phyloP scores from a whole-genome alignment of 2,113 vertebrate species.

The Garra rufa region DNA sequence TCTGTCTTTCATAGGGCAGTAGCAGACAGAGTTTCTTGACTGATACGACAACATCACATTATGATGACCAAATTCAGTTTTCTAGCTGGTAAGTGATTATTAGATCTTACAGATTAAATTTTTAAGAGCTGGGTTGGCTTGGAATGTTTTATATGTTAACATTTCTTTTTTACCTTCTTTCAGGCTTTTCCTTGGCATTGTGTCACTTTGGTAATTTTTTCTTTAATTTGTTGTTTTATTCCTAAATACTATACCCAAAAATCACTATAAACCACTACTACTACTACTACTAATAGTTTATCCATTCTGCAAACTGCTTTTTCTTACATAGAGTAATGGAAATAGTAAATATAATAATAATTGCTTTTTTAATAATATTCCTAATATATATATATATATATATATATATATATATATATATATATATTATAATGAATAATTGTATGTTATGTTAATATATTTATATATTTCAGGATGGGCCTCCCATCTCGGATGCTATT shows the following conservation, averaged over 20 bases:
- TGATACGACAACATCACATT: neutral
- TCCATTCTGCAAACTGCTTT: neutral
- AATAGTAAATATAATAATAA: neutral
- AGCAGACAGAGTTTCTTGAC: neutral
- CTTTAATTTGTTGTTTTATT: neutral
- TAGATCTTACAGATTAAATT: neutral
- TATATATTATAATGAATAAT: neutral
- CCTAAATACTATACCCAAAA: neutral
- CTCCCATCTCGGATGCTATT: slow-evolving; percentile 83
- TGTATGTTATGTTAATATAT: neutral
- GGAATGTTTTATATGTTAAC: neutral
- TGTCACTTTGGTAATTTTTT: slow-evolving; percentile 67
- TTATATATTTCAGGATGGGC: slow-evolving; percentile 69
- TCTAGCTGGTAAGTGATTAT: slow-evolving; percentile 3
- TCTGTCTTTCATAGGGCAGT: neutral
- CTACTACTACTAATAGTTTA: too few relatives aligned
- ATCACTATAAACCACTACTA: neutral
- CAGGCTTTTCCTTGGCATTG: slow-evolving; percentile 65
- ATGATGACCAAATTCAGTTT: neutral
- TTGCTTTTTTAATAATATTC: neutral
- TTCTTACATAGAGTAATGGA: neutral
- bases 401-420: too few relatives aligned
- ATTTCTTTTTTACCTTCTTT: slow-evolving; percentile 30
- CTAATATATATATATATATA: neutral
- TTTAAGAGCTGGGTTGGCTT: neutral